Evolutionary conservation across 2,113 vertebrate genomes (phyloP), one percentile per base, ranked within the genome.

Genomic region (Lasiurus borealis): DNA sequence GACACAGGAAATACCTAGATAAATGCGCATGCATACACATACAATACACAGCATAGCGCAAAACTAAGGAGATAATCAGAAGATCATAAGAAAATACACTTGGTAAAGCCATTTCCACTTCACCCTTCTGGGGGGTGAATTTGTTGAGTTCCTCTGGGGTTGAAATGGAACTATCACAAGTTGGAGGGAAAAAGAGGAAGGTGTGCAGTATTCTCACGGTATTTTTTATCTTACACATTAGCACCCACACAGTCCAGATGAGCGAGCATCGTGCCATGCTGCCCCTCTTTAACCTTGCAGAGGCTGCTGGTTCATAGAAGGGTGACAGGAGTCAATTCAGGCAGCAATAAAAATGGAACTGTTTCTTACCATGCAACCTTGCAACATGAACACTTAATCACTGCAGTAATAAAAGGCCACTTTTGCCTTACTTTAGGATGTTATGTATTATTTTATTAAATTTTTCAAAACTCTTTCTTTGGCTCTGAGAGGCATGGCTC

Each of bases 371-470:
- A 57, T 2, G 36, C 34, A 72, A 80, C 36, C 84, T 86, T 82
- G 83, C 93, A 95, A 95, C 95, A 97, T 96, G 97, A 97, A 95
- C 36, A 91, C 90, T 82, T 95, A 82, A 91, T 97, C 91, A 95
- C 92, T 95, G 73, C 3, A 88, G 93, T 73, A 77, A 87, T 59
- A 69, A 95, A 77, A 95, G 86, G 46, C 84, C 72, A 81, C 83
- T 91, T 86, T 84, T 64, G 52, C 52, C 62, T 66, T 72, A 64
- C 46, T 91, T 88, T 85, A 95, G 84, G 88, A 97, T 44, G 96
- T 91, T 85, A 95, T 96, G 96, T 96, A 96, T 98, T 97, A 97
- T 97, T 98, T 98, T 98, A 98, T 98, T 97, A 97, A 95, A 97
- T 95, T 98, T 97, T 87, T 97, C 92, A 95, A 95, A 0, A 5